Evolutionary conservation across 1,140 invertebrate species (phyloP).

Genomic region (Nasonia giraulti): DNA sequence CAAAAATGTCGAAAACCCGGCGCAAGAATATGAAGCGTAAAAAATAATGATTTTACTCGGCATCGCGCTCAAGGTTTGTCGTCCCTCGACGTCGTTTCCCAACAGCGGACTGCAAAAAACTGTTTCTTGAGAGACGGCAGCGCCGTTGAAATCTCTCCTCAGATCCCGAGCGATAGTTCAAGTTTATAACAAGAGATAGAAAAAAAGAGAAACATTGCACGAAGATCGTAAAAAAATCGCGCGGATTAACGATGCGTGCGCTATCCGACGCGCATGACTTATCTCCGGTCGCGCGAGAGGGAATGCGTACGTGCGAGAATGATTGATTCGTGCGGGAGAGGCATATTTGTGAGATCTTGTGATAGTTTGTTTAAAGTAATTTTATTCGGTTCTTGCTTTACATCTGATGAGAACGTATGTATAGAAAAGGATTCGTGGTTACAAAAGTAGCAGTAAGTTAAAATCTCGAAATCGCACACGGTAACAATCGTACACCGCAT

Average conservation of each 20-base stretch:
- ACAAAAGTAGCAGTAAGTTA: neutral
- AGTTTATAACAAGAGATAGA: neutral
- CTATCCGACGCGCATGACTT: conserved; percentile 20
- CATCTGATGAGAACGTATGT: neutral
- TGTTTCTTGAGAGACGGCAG: neutral
- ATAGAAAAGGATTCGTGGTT: neutral
- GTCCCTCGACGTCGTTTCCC: neutral
- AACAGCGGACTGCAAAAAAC: neutral
- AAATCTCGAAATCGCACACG: neutral
- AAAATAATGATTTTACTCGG: neutral
- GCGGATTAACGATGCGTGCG: conserved; percentile 30
- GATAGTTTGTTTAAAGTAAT: neutral
- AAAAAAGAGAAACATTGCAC: neutral
- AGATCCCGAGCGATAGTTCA: neutral
- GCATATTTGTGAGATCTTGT: neutral
- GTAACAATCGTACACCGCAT: conserved; percentile 9
- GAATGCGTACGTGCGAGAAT: conserved; percentile 13
- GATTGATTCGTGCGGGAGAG: neutral
- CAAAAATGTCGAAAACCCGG: neutral
- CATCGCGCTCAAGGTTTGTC: conserved; percentile 25
- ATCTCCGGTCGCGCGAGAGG: neutral
- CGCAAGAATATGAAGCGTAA: neutral
- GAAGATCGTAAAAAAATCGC: neutral
- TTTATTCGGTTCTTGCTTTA: conserved; percentile 18
- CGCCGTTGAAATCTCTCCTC: neutral